Evolutionary conservation across 92 coral and sea anemone genomes (phyloP), one percentile per base, ranked within the genome.

Genomic region (Actinernus sp.): DNA sequence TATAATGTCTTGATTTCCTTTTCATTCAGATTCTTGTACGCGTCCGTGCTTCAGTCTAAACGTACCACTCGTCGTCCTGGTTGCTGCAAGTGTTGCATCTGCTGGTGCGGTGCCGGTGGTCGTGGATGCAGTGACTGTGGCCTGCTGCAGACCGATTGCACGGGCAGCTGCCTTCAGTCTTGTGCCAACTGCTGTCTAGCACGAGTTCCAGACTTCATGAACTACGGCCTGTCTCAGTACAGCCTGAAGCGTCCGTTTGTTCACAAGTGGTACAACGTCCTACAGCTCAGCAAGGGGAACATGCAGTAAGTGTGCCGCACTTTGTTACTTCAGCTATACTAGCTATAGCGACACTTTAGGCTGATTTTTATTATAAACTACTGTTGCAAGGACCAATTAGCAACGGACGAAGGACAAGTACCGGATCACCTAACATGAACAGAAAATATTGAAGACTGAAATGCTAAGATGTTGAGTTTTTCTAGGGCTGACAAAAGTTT

Each of bases 81-180:
- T 7, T 87, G 93, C 33, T 87, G 89, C 56, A 23, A 41, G 24
- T 65, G 81, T 54, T 87, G 93, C 31, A 58, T 84, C 21, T 87
- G 93, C 73, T 87, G 86, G 86, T 76, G 89, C 19, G 68, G 86
- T n/a, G 49, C 77, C 27, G 89, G 93, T 3, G 93, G 90, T 0
- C 81, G 93, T 43, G 93, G 93, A 18, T 75, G 85, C 47, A 64
- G 73, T 19, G 93, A 87, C n/a, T 79, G 88, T n/a, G 55, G 22
- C 25, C 53, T 78, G 16, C 3, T 76, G 26, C 93, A 87, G 46
- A 70, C 63, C 12, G 76, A 82, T 33, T 76, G 89, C 24, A 37
- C 58, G 11, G 76, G 66, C 36, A 58, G 81, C 27, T 83, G 85
- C 31, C 59, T 82, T n/a, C 88, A 87, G 53, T 58, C 92, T 40